Evolutionary conservation across 2,888 invertebrate species (phyloP).

Genomic region (Lithophane ornitopus): DNA sequence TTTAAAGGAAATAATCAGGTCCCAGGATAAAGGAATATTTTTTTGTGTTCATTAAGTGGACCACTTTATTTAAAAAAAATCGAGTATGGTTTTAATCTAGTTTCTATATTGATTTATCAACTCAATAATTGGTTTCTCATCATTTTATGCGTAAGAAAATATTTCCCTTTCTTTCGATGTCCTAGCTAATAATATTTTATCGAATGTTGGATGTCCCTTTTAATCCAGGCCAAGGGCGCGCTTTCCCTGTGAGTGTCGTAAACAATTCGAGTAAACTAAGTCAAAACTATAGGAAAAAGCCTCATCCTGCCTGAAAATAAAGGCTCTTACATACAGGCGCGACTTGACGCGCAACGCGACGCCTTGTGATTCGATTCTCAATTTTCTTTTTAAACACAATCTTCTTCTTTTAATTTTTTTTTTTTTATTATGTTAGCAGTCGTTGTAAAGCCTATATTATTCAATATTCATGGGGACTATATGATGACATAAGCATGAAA

Average conservation of each 20-base stretch:
- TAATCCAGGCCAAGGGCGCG: conserved; percentile 22
- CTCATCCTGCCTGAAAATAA: not conserved
- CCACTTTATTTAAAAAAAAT: too few relatives aligned
- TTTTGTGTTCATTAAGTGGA: not conserved
- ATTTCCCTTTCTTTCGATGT: not conserved
- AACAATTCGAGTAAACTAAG: not conserved
- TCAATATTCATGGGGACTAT: not conserved
- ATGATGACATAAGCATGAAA: conserved; percentile 8
- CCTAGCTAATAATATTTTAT: not conserved
- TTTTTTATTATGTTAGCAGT: too few relatives aligned
- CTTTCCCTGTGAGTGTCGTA: not conserved
- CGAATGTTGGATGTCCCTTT: not conserved
- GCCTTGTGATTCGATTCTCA: not conserved
- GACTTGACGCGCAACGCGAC: too few relatives aligned
- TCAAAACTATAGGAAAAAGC: not conserved
- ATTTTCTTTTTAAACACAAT: too few relatives aligned
- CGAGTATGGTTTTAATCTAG: too few relatives aligned
- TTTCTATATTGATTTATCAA: not conserved
- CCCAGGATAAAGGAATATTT: not conserved
- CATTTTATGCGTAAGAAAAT: not conserved
- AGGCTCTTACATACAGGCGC: too few relatives aligned
- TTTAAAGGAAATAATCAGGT: not conserved
- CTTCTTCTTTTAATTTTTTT: too few relatives aligned
- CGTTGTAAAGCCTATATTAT: too few relatives aligned
- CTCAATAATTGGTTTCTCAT: not conserved